These are phyloP conservation scores for Myripristis murdjan DNA, from an alignment of 2,797 vertebrate genomes.

Conservation along the genomic window DNA sequence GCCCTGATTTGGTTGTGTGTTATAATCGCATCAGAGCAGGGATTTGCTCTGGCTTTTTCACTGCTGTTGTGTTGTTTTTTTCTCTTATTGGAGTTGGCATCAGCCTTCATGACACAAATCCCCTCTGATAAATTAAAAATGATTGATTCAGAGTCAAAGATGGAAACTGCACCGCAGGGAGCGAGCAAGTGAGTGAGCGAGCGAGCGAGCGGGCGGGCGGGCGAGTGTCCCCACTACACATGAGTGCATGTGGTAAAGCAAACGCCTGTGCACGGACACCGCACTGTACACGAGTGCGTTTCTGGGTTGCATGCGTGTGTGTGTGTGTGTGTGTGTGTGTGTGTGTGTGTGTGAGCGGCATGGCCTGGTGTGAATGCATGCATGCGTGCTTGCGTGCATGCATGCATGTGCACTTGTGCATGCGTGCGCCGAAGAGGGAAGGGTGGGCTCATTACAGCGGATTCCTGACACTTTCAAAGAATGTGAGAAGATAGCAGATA, in stretches of 20 bases:
- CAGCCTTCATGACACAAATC: constrained; percentile 88
- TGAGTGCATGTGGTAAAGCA: constrained; percentile 39
- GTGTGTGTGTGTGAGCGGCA: no score
- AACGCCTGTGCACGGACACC: constrained; percentile 39
- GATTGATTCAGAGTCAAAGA: constrained; percentile 89
- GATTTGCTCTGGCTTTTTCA: constrained; percentile 87
- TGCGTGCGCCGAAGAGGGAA: constrained; percentile 49
- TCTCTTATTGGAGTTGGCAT: constrained; percentile 86
- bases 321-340: no score
- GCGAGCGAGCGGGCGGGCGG: no score
- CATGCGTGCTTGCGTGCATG: constrained; percentile 31
- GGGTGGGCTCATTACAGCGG: constrained; percentile 66
- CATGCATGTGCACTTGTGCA: constrained; percentile 31
- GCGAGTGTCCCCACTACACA: constrained; percentile 53
- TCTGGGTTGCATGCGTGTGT: constrained; percentile 29
- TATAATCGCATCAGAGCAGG: constrained; percentile 89
- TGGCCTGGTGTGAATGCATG: constrained; percentile 30
- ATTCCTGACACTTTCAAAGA: constrained; percentile 79
- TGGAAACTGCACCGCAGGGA: constrained; percentile 80
- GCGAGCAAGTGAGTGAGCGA: constrained; percentile 41
- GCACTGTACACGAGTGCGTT: constrained; percentile 36
- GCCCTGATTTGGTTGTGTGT: constrained; percentile 88
- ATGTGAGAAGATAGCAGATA: constrained; percentile 80
- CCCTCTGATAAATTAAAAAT: constrained; percentile 89
- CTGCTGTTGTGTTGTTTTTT: constrained; percentile 71